Evolutionary conservation across 2,113 vertebrate genomes (phyloP), one percentile per base, ranked within the genome.

Genomic region (Phyllostomus discolor): DNA sequence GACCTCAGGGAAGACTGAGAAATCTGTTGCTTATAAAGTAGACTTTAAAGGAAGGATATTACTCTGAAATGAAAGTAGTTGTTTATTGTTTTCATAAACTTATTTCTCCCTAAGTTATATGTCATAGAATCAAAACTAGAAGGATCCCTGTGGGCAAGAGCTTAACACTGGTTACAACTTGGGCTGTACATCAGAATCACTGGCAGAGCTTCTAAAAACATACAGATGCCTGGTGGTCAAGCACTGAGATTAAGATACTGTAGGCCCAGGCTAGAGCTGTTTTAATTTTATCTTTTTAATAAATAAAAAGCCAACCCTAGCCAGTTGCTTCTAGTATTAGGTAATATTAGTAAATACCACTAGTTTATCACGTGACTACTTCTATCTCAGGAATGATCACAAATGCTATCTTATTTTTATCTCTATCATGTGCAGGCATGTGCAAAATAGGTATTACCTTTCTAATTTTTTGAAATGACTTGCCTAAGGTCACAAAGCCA

Each of bases 71-170:
- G 28, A 94, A 94, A 75, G 20, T 3, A 38, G 22, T 16, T 46
- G 16, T 57, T 76, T 26, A 79, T 26, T 17, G 9, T 62, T 62
- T 73, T 86, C 50, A 87, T 62, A 90, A 79, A 62, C 24, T 20
- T 70, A 73, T 22, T 76, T 66, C 12, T 10, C 24, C 28, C 22
- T 16, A 33, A 48, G 16, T 24, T 83, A 46, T 19, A 76, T 3
- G 66, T 43, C 33, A 90, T 10, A 54, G n/a, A 62, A 54, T 62
- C 16, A 31, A 81, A 84, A 46, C 6, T 2, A 48, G 52, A 84
- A 31, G 10, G 31, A 10, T 31, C 22, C 2, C 26, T 0, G 11
- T 12, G 9, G 8, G 2, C 46, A 41, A 10, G 38, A 64, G 14
- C 31, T 50, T 66, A 6, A 26, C 16, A 33, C 8, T 46, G 67